These are phyloP conservation scores for Agrochola litura DNA, from an alignment of 2,888 invertebrate genomes.

Conservation along the genomic window DNA sequence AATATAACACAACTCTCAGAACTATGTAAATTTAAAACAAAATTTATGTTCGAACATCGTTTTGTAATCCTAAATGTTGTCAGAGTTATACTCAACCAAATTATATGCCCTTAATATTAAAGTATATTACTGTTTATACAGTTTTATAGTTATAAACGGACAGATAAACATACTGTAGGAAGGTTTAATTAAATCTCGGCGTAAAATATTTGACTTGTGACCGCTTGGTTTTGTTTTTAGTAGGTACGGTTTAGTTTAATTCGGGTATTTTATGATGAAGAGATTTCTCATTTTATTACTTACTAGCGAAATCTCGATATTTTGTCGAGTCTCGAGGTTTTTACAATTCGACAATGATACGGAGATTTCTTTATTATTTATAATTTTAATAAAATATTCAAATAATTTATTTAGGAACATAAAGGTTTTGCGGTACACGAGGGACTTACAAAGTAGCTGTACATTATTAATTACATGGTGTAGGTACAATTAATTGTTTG, in stretches of 20 bases:
- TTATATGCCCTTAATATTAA: slow-evolving; percentile 8
- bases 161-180: slow-evolving; percentile 31
- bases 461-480: no score
- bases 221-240: slow-evolving; percentile 3
- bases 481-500: no score
- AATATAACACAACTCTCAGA: background rate
- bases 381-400: no score
- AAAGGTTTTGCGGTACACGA: no score
- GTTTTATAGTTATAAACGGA: slow-evolving; percentile 22
- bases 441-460: no score
- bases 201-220: slow-evolving; percentile 35
- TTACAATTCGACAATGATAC: no score
- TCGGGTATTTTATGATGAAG: background rate
- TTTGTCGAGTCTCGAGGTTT: no score
- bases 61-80: slow-evolving; percentile 1
- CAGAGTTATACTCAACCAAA: slow-evolving; percentile 7
- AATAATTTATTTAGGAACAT: no score
- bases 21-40: background rate
- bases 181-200: slow-evolving; percentile 40
- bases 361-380: no score
- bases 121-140: slow-evolving; percentile 14
- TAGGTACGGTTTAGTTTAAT: background rate
- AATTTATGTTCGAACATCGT: background rate
- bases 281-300: background rate
- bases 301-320: no score